Conservation (phyloP, 2,797 vertebrate genomes). For the Antennarius maculatus region DNA sequence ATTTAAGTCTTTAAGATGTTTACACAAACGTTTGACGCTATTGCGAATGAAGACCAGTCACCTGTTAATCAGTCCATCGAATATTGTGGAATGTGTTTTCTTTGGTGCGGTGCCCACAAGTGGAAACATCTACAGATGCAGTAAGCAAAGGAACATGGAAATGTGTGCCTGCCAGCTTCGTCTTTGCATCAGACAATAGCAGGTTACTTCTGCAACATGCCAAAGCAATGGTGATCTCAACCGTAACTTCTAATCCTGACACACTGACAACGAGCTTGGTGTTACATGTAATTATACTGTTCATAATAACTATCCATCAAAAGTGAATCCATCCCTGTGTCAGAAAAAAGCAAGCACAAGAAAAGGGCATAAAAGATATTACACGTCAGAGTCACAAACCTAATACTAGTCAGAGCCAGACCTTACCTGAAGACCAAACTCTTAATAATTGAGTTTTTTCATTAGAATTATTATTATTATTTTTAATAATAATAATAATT, state of each 20-base stretch:
- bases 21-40: constrained; percentile 53
- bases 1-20: constrained; percentile 36
- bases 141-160: constrained; percentile 38
- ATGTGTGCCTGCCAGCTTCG: constrained; percentile 55
- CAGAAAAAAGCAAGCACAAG: constrained; percentile 28
- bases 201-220: constrained; percentile 55
- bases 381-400: constrained; percentile 34
- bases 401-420: constrained; percentile 1
- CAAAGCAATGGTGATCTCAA: constrained; percentile 57
- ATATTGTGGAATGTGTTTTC: constrained; percentile 65
- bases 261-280: constrained; percentile 47
- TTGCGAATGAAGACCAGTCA: constrained; percentile 37
- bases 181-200: constrained; percentile 38
- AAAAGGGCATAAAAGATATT: constrained; percentile 16
- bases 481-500: too few relatives aligned
- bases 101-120: constrained; percentile 31
- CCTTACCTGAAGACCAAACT: constrained; percentile 9
- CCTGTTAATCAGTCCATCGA: constrained; percentile 53
- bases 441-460: too few relatives aligned
- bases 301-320: constrained; percentile 51
- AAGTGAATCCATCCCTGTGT: constrained; percentile 10
- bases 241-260: constrained; percentile 55
- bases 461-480: too few relatives aligned
- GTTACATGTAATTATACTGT: constrained; percentile 51
- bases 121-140: constrained; percentile 36